Base-by-base conservation (phyloP, 2,113 vertebrate genomes). In the Myotis yumanensis region DNA sequence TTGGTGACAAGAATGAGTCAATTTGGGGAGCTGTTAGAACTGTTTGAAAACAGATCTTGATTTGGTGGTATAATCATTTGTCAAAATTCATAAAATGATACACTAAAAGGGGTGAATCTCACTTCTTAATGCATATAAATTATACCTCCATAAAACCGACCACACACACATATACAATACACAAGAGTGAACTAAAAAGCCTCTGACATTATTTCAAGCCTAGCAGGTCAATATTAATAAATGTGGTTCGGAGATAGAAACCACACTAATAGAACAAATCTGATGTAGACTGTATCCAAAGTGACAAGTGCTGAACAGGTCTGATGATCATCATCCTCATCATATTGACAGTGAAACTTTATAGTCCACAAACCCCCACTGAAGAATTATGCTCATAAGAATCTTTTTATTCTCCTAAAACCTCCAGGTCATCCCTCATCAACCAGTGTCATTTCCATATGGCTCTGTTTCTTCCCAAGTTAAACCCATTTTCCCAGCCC, bases 171-270 rank as follows among this genome's bases (percentile, higher is more conserved):
- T 32, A n/a, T 23, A n/a, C 30, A 51, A 20, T 28, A 69, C 18
- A 32, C 32, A 77, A 23, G 20, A 69, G 62, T 76, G 28, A 90
- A 57, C 73, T 83, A 90, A 72, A 71, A 92, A 17, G 0, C 5
- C 32, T 91, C 85, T 51, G 23, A 96, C 40, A 40, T 54, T 48
- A 91, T 85, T 75, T 88, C 66, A 43, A 73, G 23, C 52, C 54
- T 37, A 17, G 8, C 10, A 18, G 40, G 57, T 77, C 14, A 72
- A 57, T 73, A 71, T 43, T 32, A 77, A 83, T 59, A 83, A 66
- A 79, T 2, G 22, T 14, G 11, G 85, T 43, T 4, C n/a, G 59
- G 35, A 76, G 11, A 59, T 0, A 86, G 79, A 82, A 85, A 1
- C 4, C 52, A 85, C 2, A 75, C 11, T 62, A 89, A 91, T 2